Evolutionary conservation across 2,797 vertebrate species (phyloP).

Genomic region (Xenentodon cancila): DNA sequence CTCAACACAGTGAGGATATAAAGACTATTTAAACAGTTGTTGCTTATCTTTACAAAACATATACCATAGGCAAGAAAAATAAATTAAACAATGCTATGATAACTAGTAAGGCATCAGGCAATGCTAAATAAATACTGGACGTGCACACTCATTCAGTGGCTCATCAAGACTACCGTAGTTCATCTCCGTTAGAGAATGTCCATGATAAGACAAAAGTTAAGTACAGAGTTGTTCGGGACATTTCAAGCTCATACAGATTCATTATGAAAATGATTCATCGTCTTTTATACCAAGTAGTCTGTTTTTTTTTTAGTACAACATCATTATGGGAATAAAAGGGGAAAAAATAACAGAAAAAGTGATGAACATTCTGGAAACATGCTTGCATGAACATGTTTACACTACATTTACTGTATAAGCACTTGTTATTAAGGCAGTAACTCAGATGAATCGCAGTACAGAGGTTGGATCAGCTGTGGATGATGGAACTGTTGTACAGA

Average conservation of each 20-base stretch:
- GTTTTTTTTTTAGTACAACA: slow-evolving; percentile 41
- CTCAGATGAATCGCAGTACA: slow-evolving; percentile 59
- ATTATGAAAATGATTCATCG: slow-evolving; percentile 32
- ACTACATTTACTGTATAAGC: slow-evolving; percentile 64
- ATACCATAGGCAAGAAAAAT: slow-evolving; percentile 34
- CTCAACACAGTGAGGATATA: slow-evolving; percentile 34
- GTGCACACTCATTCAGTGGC: slow-evolving; percentile 57
- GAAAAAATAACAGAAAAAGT: slow-evolving; percentile 60
- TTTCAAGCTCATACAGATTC: slow-evolving; percentile 41
- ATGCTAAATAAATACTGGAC: slow-evolving; percentile 71
- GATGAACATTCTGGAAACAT: slow-evolving; percentile 66
- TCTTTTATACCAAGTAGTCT: slow-evolving; percentile 39
- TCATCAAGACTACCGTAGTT: slow-evolving; percentile 68
- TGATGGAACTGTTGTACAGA: slow-evolving; percentile 30
- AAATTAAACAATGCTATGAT: slow-evolving; percentile 48
- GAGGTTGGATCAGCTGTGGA: slow-evolving; percentile 37
- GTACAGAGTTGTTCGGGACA: slow-evolving; percentile 44
- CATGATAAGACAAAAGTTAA: slow-evolving; percentile 63
- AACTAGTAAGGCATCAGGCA: slow-evolving; percentile 80
- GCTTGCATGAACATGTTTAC: slow-evolving; percentile 74
- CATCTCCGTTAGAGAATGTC: slow-evolving; percentile 81
- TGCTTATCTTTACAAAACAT: slow-evolving; percentile 45
- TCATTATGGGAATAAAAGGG: slow-evolving; percentile 41
- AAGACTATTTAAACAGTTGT: slow-evolving; percentile 23
- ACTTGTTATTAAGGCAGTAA: slow-evolving; percentile 82